Base-by-base conservation (phyloP, 1,140 invertebrate genomes). In the Brachionus angularis region DNA sequence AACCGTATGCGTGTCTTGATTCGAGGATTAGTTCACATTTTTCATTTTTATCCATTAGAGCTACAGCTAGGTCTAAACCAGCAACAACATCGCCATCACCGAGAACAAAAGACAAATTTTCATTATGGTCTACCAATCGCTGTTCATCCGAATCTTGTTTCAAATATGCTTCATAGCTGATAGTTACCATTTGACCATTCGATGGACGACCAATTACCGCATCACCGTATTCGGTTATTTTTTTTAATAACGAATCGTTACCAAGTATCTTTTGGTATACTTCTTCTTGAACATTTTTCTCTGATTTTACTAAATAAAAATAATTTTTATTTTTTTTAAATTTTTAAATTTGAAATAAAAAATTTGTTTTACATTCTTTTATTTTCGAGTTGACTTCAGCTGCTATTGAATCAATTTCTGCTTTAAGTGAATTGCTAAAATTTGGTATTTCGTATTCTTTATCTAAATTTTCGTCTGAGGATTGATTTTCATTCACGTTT, bases 361-460 rank as follows among this genome's bases (percentile, higher is more conserved):
- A 16, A 53, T n/a, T 4, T 29, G 31, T 29, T 53, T 29, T 64
- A 64, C 61, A 29, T 50, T 49, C 42, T 14, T 21, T 12, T 14
- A 46, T 16, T 46, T 50, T 67, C 29, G 62, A 31, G 14, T 18
- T 46, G 25, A 46, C 33, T 16, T 50, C 62, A 47, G 34, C 39
- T n/a, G 39, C 36, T 16, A 46, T 8, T 3, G 8, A 14, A 4
- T 67, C 42, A 10, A 46, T 25, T 47, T 67, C 42, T 47, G 21
- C 25, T 67, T 46, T 47, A 31, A 46, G 21, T 27, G 21, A 27
- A 23, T 52, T 52, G 16, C 3, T 21, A 31, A 52, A 52, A 21
- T 47, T 46, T 23, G 62, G 42, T 47, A 67, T 67, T 36, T 67
- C 62, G 29, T 67, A 67, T 50, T 67, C 62, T 29, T 67, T 67